Percentiles rank a stretch among this genome's conserved stretches.
Evolutionary conservation across 1,140 invertebrate species (phyloP).

Genomic region (Apis laboriosa): DNA sequence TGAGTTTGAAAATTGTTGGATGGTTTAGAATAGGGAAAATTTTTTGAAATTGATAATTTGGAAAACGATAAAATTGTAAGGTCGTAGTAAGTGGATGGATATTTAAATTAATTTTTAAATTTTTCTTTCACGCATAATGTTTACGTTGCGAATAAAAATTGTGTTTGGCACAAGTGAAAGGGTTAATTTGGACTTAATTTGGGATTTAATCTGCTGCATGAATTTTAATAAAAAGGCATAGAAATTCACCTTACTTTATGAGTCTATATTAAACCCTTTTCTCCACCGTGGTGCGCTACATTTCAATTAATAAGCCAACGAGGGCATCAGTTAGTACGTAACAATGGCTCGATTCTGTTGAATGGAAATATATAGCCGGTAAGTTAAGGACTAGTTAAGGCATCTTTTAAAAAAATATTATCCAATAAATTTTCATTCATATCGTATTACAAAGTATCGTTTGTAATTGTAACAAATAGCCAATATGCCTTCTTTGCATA

Average conservation of each 20-base stretch:
- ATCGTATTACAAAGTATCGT: not conserved
- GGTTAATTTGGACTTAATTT: too few species aligned
- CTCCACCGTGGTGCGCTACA: not conserved
- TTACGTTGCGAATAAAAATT: too few species aligned
- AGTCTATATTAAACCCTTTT: not conserved
- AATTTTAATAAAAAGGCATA: not conserved
- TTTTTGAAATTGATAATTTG: not conserved
- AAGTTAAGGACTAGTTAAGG: slow-evolving; percentile 47
- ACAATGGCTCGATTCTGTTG: slow-evolving; percentile 15
- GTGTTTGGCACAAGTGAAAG: too few species aligned
- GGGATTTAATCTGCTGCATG: not conserved
- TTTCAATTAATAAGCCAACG: slow-evolving; percentile 11
- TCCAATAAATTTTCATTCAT: not conserved
- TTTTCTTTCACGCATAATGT: too few species aligned
- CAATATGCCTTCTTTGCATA: not conserved
- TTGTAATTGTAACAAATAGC: not conserved
- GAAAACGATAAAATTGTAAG: too few species aligned
- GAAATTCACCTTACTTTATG: not conserved
- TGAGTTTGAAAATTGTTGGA: not conserved
- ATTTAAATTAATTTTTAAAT: too few species aligned
- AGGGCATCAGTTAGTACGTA: not conserved
- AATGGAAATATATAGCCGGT: slow-evolving; percentile 20
- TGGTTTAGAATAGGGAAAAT: not conserved
- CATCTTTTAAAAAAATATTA: not conserved
- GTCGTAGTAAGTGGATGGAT: too few species aligned